Evolutionary conservation across 2,888 invertebrate species (phyloP).

Genomic region (Synanthedon andrenaeformis): DNA sequence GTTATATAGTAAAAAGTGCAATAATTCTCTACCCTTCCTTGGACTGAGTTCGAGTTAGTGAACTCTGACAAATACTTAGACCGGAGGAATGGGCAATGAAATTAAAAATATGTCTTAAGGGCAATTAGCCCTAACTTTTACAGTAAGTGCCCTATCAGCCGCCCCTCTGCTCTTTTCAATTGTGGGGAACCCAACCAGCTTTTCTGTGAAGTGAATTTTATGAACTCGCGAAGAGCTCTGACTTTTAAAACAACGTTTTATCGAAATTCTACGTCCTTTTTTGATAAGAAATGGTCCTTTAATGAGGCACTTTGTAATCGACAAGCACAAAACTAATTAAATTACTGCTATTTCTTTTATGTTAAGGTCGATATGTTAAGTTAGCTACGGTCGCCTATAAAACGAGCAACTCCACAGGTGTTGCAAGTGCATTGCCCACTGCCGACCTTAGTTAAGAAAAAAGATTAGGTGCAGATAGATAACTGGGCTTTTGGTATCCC

Average conservation of each 20-base stretch:
- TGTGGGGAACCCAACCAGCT: constrained; percentile 57
- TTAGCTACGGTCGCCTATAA: too few species aligned
- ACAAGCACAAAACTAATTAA: too few species aligned
- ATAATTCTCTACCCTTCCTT: constrained; percentile 59
- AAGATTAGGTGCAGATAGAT: too few species aligned
- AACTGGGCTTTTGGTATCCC: too few species aligned
- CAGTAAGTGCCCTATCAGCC: constrained; percentile 67
- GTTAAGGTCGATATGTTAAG: too few species aligned
- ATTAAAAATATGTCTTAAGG: constrained; percentile 73
- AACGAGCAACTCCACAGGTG: too few species aligned
- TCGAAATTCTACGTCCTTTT: too few species aligned
- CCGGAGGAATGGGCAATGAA: constrained; percentile 68
- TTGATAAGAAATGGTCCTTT: too few species aligned
- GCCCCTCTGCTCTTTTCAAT: constrained; percentile 64
- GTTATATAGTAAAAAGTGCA: constrained; percentile 67
- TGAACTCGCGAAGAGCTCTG: constrained; percentile 53
- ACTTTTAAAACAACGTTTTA: constrained; percentile 26
- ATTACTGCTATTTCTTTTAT: too few species aligned
- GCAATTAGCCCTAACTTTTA: constrained; percentile 72
- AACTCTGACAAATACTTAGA: constrained; percentile 60
- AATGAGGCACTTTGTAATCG: too few species aligned
- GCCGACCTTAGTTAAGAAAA: too few species aligned
- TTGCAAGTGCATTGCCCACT: too few species aligned
- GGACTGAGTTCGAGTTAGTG: constrained; percentile 40
- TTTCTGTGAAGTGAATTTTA: constrained; percentile 61